Evolutionary conservation across 2,113 vertebrate species (phyloP), one percentile per base, ranked within the genome.

Genomic region (Speoplatyrhinus poulsoni): DNA sequence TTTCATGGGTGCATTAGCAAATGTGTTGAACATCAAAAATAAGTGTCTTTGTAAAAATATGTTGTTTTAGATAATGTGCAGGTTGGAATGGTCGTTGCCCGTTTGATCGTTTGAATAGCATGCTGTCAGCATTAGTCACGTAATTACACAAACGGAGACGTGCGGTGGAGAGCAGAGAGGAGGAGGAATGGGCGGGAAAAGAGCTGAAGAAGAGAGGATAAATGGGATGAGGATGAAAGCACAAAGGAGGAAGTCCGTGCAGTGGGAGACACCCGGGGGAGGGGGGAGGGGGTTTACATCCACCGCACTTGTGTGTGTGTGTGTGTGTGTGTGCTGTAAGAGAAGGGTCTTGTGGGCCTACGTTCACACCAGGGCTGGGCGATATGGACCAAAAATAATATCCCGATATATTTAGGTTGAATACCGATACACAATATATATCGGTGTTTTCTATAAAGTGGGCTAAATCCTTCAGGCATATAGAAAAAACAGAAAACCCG

Each of bases 141-240:
- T 82, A 87, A 87, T 86, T 84, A 79, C 61, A 65, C 46, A 46
- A 70, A 10, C 41, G 61, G 66, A 75, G 33, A 72, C 19, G 52
- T 56, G 3, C 54, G n/a, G 19, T 41, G 66, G 32, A 46, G 36
- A 46, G 36, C 11, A 56, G 59, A 55, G 26, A 26, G 2, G 48
- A 47, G 11, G 26, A 72, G 36, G 53, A 46, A 11, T 13, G 46
- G 56, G 41, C 3, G 32, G 19, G 4, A n/a, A n/a, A 53, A 19
- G 59, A 5, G 4, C 19, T 48, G 67, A 36, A 70, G 68, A 75
- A 65, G 62, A 57, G 50, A 79, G 63, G 41, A 6, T n/a, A 58
- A 19, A 33, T 12, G 12, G 32, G 6, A 26, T 58, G 26, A 26
- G 11, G 32, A 26, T 19, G 56, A 58, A 19, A 73, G 56, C 36